phyloP scores from a whole-genome alignment of 2,113 vertebrate genomes.

The Chaenocephalus aceratus region DNA sequence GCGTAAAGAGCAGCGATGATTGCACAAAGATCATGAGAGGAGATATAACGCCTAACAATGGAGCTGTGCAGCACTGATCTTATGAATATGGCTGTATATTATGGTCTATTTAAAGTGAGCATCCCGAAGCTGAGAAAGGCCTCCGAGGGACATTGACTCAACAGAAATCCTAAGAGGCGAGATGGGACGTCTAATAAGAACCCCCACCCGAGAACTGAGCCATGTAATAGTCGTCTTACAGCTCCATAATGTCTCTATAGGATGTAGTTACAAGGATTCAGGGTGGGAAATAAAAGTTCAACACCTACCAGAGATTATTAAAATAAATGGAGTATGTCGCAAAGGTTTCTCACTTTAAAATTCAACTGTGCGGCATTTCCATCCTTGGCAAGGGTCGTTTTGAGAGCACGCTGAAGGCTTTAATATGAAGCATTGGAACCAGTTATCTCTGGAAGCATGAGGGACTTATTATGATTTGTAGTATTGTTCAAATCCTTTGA shows the following conservation, averaged over 20 bases:
- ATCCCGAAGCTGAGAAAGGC: constrained; percentile 6
- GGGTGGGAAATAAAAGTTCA: constrained; percentile 32
- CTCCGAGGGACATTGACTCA: constrained; percentile 50
- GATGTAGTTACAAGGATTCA: constrained; percentile 5
- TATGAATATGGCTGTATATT: constrained; percentile 20
- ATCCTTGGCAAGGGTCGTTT: background rate
- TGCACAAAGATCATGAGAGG: constrained; percentile 45
- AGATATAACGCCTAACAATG: constrained; percentile 34
- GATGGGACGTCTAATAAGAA: constrained; percentile 21
- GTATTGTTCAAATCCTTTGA: background rate
- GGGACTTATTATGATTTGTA: background rate
- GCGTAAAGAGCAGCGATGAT: constrained; percentile 56
- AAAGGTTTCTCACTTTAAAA: background rate
- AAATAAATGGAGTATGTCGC: constrained; percentile 25
- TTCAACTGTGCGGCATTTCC: background rate
- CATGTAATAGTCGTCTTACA: constrained; percentile 37
- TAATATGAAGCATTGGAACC: background rate
- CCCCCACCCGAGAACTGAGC: constrained; percentile 37
- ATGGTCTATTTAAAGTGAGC: constrained; percentile 49
- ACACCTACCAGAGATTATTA: constrained; percentile 28
- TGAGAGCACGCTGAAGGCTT: background rate
- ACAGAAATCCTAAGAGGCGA: constrained; percentile 43
- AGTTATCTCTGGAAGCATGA: background rate
- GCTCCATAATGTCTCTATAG: constrained; percentile 12
- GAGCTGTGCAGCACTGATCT: constrained; percentile 34